A percentile compares a stretch with the other conserved stretches of the same genome.
Evolutionary conservation across 2,888 invertebrate species (phyloP).

Genomic region (Hermaeophaga mercurialis): DNA sequence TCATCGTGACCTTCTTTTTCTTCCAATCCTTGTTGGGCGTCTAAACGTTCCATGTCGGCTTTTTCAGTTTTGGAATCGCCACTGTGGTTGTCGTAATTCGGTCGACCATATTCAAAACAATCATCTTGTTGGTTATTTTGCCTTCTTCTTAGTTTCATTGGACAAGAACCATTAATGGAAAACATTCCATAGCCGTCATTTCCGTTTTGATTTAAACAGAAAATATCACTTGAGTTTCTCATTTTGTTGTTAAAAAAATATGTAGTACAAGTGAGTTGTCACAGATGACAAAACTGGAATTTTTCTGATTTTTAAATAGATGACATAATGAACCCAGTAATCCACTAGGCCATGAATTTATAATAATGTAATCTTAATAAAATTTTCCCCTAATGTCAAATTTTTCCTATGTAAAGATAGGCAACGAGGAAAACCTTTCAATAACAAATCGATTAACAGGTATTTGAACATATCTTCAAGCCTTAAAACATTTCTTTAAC

Average conservation of each 20-base stretch:
- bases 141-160: slow-evolving; percentile 47
- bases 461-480: too few species aligned
- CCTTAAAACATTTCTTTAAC: too few species aligned
- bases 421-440: too few species aligned
- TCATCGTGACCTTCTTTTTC: background rate
- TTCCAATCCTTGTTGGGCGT: slow-evolving; percentile 2
- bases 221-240: slow-evolving; percentile 53
- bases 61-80: slow-evolving; percentile 22
- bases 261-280: slow-evolving; percentile 1
- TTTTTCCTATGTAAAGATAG: too few species aligned
- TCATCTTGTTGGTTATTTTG: slow-evolving; percentile 26
- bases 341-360: too few species aligned
- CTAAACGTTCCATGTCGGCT: slow-evolving; percentile 9
- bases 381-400: too few species aligned
- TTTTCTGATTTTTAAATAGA: too few species aligned
- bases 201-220: slow-evolving; percentile 50
- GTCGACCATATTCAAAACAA: slow-evolving; percentile 40
- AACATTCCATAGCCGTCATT: slow-evolving; percentile 52
- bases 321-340: too few species aligned
- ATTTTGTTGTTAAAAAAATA: slow-evolving; percentile 23
- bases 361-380: too few species aligned
- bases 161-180: slow-evolving; percentile 52
- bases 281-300: slow-evolving; percentile 8
- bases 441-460: too few species aligned
- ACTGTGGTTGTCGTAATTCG: slow-evolving; percentile 9